Evolutionary conservation across 2,797 vertebrate genomes (phyloP), one percentile per base, ranked within the genome.

Genomic region (Lithobates pipiens): DNA sequence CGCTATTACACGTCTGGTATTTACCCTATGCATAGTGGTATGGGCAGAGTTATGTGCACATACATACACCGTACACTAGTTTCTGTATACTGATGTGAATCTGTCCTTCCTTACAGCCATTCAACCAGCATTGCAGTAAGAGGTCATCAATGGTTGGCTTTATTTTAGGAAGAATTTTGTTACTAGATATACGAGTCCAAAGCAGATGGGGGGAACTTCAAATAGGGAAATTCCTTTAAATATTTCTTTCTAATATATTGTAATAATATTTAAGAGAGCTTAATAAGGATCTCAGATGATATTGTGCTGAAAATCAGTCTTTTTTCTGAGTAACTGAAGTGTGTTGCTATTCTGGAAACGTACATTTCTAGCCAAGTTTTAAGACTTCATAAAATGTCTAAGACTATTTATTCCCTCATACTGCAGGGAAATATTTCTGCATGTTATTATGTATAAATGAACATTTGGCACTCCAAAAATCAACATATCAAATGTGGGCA

Each of bases 381-480:
- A 44, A 50, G 72, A 76, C 63, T 76, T 15, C 5, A 50, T 68
- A 68, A 83, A 76, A 76, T 65, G 63, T 63, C 46, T 74, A 6
- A 57, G 74, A 50, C 67, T 77, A 84, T 72, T 84, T 84, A 77
- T 75, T 27, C 29, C 10, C 68, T 76, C 8, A 39, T 78, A 34
- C 57, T 36, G 29, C 32, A 84, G 46, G 68, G 57, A 65, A 73
- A 85, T 72, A 79, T 74, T 68, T 63, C n/a, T 80, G 39, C 61
- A 74, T 80, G 39, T 80, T 44, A 80, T 85, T 85, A 85, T 80
- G 57, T 50, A 85, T 79, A 67, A 80, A 85, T 78, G 77, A 85
- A 61, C 76, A 74, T 80, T 85, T 85, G 83, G 70, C 68, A 67
- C 36, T 73, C 18, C 2, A 21, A 65, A 79, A 74, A 54, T 50